Conservation (phyloP, 2,113 vertebrate species). For the Aythya baeri region DNA sequence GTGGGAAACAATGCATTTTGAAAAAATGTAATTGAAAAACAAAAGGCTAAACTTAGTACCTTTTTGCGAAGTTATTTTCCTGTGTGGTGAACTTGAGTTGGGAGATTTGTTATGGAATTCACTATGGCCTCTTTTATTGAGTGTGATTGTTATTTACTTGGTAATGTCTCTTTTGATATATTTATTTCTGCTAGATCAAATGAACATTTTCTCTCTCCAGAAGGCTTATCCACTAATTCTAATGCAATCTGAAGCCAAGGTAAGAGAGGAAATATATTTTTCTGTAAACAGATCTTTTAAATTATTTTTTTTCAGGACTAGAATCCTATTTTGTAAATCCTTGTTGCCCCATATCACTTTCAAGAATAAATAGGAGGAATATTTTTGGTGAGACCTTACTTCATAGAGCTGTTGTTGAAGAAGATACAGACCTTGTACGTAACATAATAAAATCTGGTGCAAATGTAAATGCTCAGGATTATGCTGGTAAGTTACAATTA, state of each 20-base stretch:
- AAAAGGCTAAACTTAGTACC: neutral
- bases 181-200: neutral
- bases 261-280: neutral
- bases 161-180: neutral
- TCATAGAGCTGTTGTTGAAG: conserved; percentile 72
- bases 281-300: neutral
- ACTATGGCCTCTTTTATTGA: neutral
- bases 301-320: conserved; percentile 63
- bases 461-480: conserved; percentile 76
- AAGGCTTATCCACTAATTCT: neutral
- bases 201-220: neutral
- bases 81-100: neutral
- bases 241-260: neutral
- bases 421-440: conserved; percentile 61
- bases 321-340: neutral
- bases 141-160: neutral
- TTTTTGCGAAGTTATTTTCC: neutral
- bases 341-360: neutral
- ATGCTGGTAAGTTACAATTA: conserved; percentile 77
- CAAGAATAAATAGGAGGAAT: conserved; percentile 72
- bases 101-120: neutral
- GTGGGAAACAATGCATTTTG: neutral
- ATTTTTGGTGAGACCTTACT: conserved; percentile 78
- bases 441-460: conserved; percentile 71
- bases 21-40: neutral